Evolutionary conservation across 2,888 invertebrate genomes (phyloP).

Genomic region (Acrobasis consociella): DNA sequence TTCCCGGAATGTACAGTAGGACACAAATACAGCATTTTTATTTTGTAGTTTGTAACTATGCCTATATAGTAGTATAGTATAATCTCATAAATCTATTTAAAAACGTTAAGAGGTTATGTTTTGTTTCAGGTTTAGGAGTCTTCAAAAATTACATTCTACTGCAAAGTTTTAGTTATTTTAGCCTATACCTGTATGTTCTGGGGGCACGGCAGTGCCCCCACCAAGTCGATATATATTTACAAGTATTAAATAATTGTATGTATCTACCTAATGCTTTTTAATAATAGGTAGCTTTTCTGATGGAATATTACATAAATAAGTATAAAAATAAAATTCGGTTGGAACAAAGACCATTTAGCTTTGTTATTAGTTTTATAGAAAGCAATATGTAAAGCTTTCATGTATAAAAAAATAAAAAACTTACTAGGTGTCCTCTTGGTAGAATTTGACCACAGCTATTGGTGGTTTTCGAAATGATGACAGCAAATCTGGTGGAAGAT

Average conservation of each 20-base stretch:
- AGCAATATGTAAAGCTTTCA: neutral
- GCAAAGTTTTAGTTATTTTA: neutral
- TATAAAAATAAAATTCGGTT: neutral
- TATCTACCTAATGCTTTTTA: neutral
- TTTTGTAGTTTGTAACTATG: too few relatives aligned
- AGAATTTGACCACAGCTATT: slow-evolving; percentile 92
- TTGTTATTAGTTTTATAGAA: neutral
- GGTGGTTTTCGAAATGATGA: slow-evolving; percentile 86
- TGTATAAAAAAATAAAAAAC: slow-evolving; percentile 50
- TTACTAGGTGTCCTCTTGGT: slow-evolving; percentile 92
- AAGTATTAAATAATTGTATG: too few relatives aligned
- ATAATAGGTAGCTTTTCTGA: neutral
- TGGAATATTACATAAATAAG: neutral
- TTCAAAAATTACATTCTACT: neutral
- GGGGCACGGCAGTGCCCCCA: too few relatives aligned
- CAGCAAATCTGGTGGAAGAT: slow-evolving; percentile 86
- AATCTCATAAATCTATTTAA: too few relatives aligned
- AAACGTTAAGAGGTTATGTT: neutral
- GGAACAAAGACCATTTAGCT: neutral
- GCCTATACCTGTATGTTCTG: too few relatives aligned
- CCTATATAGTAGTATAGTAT: too few relatives aligned
- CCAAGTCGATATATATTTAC: too few relatives aligned
- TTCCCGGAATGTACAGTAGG: too few relatives aligned
- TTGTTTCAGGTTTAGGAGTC: neutral
- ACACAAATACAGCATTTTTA: too few relatives aligned